Conservation (phyloP, 2,113 vertebrate species). For the Craseonycteris thonglongyai region DNA sequence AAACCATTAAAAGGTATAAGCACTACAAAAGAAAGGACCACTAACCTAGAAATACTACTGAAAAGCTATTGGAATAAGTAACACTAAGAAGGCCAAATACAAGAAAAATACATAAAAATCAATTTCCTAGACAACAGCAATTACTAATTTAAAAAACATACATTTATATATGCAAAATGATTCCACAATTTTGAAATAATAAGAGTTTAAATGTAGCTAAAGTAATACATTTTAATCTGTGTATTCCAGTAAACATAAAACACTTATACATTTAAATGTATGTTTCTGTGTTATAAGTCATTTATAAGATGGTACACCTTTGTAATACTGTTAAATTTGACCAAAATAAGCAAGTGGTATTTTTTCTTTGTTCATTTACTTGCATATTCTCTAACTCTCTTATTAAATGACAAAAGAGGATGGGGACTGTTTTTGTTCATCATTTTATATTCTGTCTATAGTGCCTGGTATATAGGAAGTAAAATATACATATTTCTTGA, state of each 20-base stretch:
- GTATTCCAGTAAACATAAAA: neutral
- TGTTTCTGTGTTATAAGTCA: neutral
- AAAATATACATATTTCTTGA: neutral
- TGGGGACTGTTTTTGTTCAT: neutral
- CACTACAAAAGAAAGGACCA: neutral
- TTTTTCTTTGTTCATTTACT: neutral
- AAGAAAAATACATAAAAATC: conserved; percentile 1
- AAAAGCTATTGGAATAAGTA: neutral
- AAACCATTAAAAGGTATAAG: neutral
- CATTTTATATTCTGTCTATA: neutral
- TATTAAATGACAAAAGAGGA: neutral
- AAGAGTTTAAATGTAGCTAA: neutral
- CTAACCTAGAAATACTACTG: neutral
- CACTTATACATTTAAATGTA: neutral
- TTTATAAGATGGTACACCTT: neutral
- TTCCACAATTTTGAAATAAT: neutral
- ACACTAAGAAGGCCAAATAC: neutral
- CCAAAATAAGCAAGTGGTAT: neutral
- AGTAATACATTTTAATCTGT: neutral
- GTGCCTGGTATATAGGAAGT: neutral
- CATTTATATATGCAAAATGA: neutral
- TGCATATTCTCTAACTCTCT: neutral
- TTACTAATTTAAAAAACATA: neutral
- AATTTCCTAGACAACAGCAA: neutral
- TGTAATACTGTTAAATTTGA: neutral